A percentile compares a stretch with the other conserved stretches of the same genome.
These are phyloP conservation scores for Limosa lapponica DNA, from an alignment of 2,797 vertebrate genomes.

Conservation along the genomic window DNA sequence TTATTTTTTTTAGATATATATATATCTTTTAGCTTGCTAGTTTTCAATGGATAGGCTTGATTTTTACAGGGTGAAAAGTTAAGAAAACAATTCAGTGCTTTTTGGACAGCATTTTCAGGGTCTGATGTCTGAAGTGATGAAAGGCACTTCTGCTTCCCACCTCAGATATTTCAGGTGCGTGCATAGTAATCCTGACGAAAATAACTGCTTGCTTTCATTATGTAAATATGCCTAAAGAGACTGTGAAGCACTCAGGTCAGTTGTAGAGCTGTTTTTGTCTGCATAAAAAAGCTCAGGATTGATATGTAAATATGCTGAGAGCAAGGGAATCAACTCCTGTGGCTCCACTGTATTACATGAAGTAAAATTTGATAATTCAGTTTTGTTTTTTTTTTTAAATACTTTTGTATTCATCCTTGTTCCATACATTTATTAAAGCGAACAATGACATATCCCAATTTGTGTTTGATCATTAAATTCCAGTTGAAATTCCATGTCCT, in stretches of 20 bases:
- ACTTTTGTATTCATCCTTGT: not conserved
- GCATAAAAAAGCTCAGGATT: not conserved
- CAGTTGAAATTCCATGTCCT: not conserved
- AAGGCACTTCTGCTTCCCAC: not conserved
- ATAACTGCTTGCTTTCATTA: not conserved
- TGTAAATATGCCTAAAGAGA: not conserved
- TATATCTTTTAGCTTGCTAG: not conserved
- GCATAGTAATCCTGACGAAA: not conserved
- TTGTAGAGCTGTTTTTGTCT: not conserved
- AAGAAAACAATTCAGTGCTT: not conserved
- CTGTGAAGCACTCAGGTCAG: not conserved
- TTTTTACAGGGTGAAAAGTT: not conserved
- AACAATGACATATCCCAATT: not conserved
- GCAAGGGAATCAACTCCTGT: not conserved
- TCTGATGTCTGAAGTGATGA: not conserved
- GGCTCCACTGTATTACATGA: not conserved
- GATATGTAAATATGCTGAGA: not conserved
- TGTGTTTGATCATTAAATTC: not conserved
- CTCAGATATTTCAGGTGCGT: not conserved
- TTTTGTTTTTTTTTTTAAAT: not conserved
- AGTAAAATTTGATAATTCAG: not conserved
- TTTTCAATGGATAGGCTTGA: not conserved
- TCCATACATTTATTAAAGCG: not conserved
- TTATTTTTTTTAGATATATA: not conserved
- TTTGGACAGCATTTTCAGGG: not conserved